Percentiles rank a stretch among this genome's conserved stretches.
These are phyloP conservation scores for Micromys minutus DNA, from an alignment of 2,113 vertebrate species.

Conservation along the genomic window DNA sequence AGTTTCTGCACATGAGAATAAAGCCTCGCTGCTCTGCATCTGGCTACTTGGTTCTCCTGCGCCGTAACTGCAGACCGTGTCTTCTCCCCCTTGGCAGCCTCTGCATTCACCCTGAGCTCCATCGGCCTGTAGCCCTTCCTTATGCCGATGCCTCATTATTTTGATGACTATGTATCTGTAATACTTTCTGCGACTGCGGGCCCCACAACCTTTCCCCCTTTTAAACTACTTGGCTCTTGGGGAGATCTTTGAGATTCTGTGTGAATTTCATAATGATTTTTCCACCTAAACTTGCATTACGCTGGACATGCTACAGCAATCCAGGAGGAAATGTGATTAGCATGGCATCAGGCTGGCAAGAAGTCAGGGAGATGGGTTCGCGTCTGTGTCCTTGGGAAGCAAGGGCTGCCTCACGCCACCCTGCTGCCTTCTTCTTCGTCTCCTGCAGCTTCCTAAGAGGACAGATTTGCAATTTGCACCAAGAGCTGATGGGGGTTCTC, in stretches of 20 bases:
- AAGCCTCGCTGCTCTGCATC: neutral
- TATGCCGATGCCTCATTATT: neutral
- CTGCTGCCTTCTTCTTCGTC: neutral
- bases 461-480: neutral
- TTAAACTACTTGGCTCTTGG: conserved; percentile 30
- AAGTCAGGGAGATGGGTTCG: neutral
- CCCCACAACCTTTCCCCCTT: neutral
- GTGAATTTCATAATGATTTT: conserved; percentile 24
- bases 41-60: neutral
- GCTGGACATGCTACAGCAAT: neutral
- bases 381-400: neutral
- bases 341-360: neutral
- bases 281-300: neutral
- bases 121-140: neutral
- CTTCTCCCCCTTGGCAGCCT: neutral
- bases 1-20: neutral
- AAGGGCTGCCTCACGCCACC: neutral
- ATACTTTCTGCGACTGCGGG: neutral
- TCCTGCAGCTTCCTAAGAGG: neutral
- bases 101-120: neutral
- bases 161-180: neutral
- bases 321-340: neutral
- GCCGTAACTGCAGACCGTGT: neutral
- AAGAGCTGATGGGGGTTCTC: neutral
- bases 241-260: neutral